Conservation (phyloP, 2,797 vertebrate genomes). For the Pangasius mekongensis region DNA sequence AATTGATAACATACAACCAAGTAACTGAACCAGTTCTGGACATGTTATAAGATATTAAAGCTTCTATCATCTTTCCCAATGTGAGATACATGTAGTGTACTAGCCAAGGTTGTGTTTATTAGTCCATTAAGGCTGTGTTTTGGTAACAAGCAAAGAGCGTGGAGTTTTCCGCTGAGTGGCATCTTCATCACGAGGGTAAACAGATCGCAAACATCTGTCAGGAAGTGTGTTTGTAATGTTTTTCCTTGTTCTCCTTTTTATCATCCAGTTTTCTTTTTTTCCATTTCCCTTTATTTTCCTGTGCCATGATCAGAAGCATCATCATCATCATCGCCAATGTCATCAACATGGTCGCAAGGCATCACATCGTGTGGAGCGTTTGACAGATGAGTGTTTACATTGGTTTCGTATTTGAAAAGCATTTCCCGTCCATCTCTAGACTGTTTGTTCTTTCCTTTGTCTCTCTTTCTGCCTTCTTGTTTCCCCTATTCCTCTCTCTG, state of each 20-base stretch:
- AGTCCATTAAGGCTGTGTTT: slow-evolving; percentile 28
- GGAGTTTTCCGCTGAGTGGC: slow-evolving; percentile 37
- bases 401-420: slow-evolving; percentile 18
- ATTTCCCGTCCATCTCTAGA: slow-evolving; percentile 22
- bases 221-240: slow-evolving; percentile 50
- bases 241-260: background rate
- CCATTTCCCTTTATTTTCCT: slow-evolving; percentile 15
- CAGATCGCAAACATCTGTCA: slow-evolving; percentile 75
- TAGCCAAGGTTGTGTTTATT: background rate
- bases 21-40: background rate
- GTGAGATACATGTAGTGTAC: background rate
- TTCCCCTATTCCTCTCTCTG: slow-evolving; percentile 4
- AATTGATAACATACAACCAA: background rate
- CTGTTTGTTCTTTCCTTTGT: slow-evolving; percentile 45
- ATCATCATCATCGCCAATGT: background rate
- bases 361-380: slow-evolving; percentile 16
- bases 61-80: background rate
- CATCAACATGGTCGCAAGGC: slow-evolving; percentile 21
- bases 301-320: background rate
- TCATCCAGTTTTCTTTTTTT: background rate
- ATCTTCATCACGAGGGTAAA: slow-evolving; percentile 61
- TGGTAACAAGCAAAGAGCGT: slow-evolving; percentile 24
- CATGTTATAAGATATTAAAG: background rate
- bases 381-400: slow-evolving; percentile 28
- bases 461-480: slow-evolving; percentile 12